phyloP scores from a whole-genome alignment of 1,140 invertebrate genomes.

The Pseudomyrmex pallidus region DNA sequence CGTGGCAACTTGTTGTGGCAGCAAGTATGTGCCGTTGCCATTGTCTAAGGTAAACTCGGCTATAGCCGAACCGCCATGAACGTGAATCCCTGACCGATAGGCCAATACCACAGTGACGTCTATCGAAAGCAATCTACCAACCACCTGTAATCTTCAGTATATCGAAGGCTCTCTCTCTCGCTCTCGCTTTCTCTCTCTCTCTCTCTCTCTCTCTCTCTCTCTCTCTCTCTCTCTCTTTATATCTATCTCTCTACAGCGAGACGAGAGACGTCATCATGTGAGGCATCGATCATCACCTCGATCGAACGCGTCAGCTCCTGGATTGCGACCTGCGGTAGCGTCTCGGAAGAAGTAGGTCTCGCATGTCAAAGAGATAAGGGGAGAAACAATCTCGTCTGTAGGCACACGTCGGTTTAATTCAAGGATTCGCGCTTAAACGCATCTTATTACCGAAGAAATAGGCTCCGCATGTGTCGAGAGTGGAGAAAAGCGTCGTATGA shows the following conservation, averaged over 20 bases:
- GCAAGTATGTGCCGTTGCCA: constrained; percentile 60
- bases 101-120: constrained; percentile 32
- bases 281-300: constrained; percentile 7
- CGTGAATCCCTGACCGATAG: constrained; percentile 57
- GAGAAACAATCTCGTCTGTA: constrained; percentile 5
- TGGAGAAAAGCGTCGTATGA: neutral
- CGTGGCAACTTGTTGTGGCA: constrained; percentile 76
- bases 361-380: constrained; percentile 16
- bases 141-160: constrained; percentile 67
- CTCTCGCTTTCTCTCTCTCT: neutral
- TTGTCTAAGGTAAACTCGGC: constrained; percentile 74
- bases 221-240: neutral
- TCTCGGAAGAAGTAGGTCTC: constrained; percentile 14
- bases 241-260: neutral
- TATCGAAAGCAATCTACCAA: constrained; percentile 64
- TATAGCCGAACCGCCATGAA: constrained; percentile 45
- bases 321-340: neutral
- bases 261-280: neutral
- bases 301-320: neutral
- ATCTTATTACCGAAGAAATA: neutral
- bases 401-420: neutral
- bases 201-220: too few species aligned
- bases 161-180: constrained; percentile 19
- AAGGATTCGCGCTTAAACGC: neutral
- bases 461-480: neutral